phyloP scores from a whole-genome alignment of 2,113 vertebrate species.

The Microcebus ravelobensis region DNA sequence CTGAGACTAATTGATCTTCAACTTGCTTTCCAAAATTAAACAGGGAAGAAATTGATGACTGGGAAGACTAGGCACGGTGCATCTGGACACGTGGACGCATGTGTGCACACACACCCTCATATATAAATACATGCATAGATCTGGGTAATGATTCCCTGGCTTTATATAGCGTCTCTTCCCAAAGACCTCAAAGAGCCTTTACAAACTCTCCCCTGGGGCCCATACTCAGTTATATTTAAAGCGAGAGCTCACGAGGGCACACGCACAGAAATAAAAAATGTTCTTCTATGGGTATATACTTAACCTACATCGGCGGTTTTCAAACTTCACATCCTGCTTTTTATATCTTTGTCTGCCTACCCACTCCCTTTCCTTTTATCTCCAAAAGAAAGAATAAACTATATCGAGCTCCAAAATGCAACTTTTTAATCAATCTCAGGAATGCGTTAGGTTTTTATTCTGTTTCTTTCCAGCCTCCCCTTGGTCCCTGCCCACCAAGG shows the following conservation, averaged over 20 bases:
- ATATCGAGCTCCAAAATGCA: conserved; percentile 28
- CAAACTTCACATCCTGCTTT: conserved; percentile 51
- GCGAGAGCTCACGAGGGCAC: neutral
- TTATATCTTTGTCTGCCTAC: conserved; percentile 54
- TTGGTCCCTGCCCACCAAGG: neutral
- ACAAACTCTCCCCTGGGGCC: conserved; percentile 39
- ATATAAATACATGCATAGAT: neutral
- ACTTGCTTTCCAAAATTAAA: neutral
- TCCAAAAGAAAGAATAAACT: conserved; percentile 55
- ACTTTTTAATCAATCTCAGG: conserved; percentile 16
- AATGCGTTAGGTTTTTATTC: neutral
- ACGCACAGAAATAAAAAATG: conserved; percentile 53
- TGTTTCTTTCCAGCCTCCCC: neutral
- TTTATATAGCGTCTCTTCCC: conserved; percentile 11
- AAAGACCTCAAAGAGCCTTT: conserved; percentile 61
- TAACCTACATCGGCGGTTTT: conserved; percentile 50
- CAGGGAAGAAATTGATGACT: neutral
- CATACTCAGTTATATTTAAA: conserved; percentile 48
- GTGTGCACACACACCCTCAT: too few relatives aligned
- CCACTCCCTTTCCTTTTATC: conserved; percentile 34
- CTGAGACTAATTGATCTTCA: neutral
- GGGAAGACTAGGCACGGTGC: neutral
- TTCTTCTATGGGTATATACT: conserved; percentile 52
- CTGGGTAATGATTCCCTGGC: neutral
- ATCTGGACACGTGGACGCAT: neutral